Conservation (phyloP, 2,888 invertebrate species). For the Theretra japonica region DNA sequence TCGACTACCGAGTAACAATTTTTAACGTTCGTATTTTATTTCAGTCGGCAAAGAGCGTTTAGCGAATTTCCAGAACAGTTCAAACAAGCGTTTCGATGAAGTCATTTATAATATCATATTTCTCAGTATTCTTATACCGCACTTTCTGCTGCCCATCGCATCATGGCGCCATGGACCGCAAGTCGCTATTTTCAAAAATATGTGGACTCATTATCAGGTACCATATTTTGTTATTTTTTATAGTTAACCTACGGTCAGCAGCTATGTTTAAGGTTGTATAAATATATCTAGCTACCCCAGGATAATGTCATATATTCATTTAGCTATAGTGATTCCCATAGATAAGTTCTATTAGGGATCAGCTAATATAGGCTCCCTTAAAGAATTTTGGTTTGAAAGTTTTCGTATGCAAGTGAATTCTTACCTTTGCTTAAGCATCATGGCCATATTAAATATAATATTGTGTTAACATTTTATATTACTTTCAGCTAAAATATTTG, state of each 20-base stretch:
- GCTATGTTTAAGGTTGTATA: no score
- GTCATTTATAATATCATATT: conserved; percentile 91
- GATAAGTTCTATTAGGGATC: no score
- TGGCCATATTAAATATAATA: not conserved
- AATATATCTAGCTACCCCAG: no score
- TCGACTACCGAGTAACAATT: no score
- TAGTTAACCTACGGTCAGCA: no score
- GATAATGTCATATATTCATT: no score
- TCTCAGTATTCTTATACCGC: conserved; percentile 88
- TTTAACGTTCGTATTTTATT: conserved; percentile 40
- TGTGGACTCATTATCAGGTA: conserved; percentile 91
- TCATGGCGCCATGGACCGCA: conserved; percentile 89
- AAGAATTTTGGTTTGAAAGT: no score
- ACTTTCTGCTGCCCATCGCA: conserved; percentile 87
- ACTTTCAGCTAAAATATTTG: conserved; percentile 84
- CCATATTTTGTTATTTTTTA: no score
- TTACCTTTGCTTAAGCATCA: not conserved
- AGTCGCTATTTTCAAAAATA: conserved; percentile 90
- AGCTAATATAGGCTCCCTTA: no score
- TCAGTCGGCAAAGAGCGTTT: conserved; percentile 83
- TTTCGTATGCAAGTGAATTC: no score
- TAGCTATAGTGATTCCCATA: no score
- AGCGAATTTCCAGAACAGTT: conserved; percentile 80
- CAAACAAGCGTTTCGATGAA: conserved; percentile 89
- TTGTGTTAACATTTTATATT: not conserved